A percentile compares a stretch with the other conserved stretches of the same genome.
Conservation (phyloP, 2,888 invertebrate genomes). For the Amblyteles armatorius region DNA sequence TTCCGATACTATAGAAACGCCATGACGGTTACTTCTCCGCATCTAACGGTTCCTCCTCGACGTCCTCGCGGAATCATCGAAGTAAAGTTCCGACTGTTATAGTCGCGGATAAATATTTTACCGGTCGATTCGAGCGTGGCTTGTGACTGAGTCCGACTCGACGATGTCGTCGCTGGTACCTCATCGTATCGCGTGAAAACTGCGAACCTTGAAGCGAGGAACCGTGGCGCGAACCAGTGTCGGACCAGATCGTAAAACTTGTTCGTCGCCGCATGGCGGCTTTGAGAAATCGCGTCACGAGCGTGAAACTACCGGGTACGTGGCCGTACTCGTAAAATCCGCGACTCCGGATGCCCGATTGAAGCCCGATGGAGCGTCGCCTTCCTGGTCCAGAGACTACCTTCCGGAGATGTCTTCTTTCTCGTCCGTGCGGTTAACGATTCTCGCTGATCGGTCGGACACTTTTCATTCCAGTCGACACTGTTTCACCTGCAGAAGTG, state of each 20-base stretch:
- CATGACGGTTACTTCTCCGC: background rate
- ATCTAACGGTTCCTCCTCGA: background rate
- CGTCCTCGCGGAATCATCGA: constrained; percentile 9
- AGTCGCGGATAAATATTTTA: constrained; percentile 10
- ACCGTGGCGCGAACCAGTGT: background rate
- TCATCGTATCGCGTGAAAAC: constrained; percentile 18
- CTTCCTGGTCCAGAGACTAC: background rate
- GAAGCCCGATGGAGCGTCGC: constrained; percentile 6
- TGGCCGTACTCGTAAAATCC: constrained; percentile 35
- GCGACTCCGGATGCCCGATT: constrained; percentile 7
- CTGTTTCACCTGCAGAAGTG: background rate
- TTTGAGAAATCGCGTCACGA: constrained; percentile 37
- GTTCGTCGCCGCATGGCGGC: constrained; percentile 14
- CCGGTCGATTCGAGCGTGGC: constrained; percentile 32
- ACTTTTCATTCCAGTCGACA: background rate
- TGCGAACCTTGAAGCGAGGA: constrained; percentile 35
- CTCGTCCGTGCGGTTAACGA: background rate
- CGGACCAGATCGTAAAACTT: constrained; percentile 51
- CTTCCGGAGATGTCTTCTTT: background rate
- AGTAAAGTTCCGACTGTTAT: constrained; percentile 1
- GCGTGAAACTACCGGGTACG: constrained; percentile 24
- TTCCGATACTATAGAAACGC: constrained; percentile 8
- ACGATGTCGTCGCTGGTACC: constrained; percentile 12
- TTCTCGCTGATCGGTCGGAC: background rate
- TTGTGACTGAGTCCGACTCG: constrained; percentile 16